Evolutionary conservation across 1,140 invertebrate genomes (phyloP).

Genomic region (Protaetia brevitarsis): DNA sequence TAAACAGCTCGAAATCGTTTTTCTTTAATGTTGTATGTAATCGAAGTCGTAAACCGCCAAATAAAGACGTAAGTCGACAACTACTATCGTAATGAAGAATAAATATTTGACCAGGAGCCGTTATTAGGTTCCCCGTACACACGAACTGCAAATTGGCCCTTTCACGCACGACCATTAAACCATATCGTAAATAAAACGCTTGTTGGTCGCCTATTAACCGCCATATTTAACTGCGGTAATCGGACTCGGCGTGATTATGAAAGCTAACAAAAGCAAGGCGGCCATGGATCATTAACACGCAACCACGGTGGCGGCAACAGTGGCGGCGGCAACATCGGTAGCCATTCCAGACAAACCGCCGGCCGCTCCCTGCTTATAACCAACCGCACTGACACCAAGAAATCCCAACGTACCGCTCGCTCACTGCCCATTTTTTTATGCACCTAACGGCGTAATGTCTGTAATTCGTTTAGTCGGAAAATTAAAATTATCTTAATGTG

Average conservation of each 20-base stretch:
- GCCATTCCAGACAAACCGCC: conserved; percentile 6
- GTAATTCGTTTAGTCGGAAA: conserved; percentile 11
- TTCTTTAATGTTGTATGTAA: neutral
- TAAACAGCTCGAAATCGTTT: too few species aligned
- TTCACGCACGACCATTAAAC: conserved; percentile 23
- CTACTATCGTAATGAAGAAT: conserved; percentile 12
- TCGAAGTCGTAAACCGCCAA: neutral
- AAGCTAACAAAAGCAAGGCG: conserved; percentile 24
- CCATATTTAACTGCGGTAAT: conserved; percentile 23
- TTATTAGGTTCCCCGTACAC: neutral
- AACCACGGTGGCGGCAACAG: conserved; percentile 9
- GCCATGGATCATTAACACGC: conserved; percentile 22
- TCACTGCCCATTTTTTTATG: conserved; percentile 3
- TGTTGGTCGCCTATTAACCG: conserved; percentile 21
- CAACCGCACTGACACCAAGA: too few species aligned
- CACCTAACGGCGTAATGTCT: neutral
- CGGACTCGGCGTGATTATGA: conserved; percentile 21
- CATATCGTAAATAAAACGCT: conserved; percentile 23
- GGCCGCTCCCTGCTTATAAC: too few species aligned
- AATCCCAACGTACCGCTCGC: neutral
- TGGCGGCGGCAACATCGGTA: conserved; percentile 8
- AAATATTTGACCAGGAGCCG: conserved; percentile 5
- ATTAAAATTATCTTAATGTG: conserved; percentile 17
- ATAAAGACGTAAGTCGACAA: neutral
- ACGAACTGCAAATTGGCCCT: conserved; percentile 8